phyloP scores from a whole-genome alignment of 2,888 invertebrate species.

The Adelphocoris suturalis region DNA sequence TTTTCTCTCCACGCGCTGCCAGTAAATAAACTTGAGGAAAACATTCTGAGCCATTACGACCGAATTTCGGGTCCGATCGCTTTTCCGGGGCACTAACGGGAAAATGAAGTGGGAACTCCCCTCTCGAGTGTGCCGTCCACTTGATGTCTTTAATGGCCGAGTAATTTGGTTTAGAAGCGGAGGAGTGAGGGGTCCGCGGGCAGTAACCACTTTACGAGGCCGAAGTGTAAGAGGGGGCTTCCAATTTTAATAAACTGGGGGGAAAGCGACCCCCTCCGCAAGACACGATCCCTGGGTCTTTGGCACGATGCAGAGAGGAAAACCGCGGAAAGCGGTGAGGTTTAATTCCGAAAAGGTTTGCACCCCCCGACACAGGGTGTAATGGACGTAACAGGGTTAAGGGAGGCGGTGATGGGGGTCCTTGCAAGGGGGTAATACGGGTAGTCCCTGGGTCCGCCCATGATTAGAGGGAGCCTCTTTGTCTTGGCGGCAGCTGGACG shows the following conservation, averaged over 20 bases:
- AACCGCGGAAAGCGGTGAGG: slow-evolving; percentile 52
- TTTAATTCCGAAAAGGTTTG: slow-evolving; percentile 50
- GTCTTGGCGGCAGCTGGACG: slow-evolving; percentile 36
- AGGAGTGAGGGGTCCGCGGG: not conserved
- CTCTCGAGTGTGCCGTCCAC: slow-evolving; percentile 23
- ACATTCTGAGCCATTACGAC: slow-evolving; percentile 19
- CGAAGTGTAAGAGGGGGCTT: not conserved
- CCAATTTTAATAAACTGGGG: slow-evolving; percentile 53
- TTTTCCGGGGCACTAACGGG: slow-evolving; percentile 35
- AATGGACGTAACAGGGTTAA: slow-evolving; percentile 2
- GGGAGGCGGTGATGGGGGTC: too few relatives aligned
- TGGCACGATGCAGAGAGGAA: not conserved
- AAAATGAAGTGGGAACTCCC: slow-evolving; percentile 43
- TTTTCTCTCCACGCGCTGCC: slow-evolving; percentile 18
- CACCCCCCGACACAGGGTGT: not conserved
- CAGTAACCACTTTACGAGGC: slow-evolving; percentile 25
- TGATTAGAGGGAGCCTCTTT: slow-evolving; percentile 36
- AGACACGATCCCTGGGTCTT: not conserved
- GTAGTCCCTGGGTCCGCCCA: not conserved
- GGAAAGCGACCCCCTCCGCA: too few relatives aligned
- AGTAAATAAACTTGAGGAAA: slow-evolving; percentile 30
- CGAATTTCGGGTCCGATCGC: not conserved
- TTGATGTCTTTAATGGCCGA: slow-evolving; percentile 62
- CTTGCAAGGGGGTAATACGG: slow-evolving; percentile 4
- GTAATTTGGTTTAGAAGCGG: slow-evolving; percentile 57